Evolutionary conservation across 1,140 invertebrate species (phyloP), one percentile per base, ranked within the genome.

Genomic region (Stratiolaelaps scimitus): DNA sequence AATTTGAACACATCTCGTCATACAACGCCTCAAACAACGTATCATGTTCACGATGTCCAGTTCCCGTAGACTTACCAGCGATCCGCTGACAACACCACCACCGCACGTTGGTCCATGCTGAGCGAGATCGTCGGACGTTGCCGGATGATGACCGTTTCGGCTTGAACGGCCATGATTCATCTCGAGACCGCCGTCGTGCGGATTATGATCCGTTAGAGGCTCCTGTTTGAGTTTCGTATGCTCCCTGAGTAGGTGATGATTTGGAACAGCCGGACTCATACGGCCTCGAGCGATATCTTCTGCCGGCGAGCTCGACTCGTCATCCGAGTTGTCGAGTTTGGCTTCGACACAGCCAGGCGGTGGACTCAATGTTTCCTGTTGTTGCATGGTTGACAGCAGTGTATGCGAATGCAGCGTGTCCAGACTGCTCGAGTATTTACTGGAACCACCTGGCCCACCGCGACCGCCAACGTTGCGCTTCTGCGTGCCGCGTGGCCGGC

Each of bases 371-470:
- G 64, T 64, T 43, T 68, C 67, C 26, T 66, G 67, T 17, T 66
- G 45, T 64, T 67, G 81, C 6, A 83, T 80, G 0, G 89, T 93
- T 71, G 88, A 92, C 2, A 90, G 80, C 60, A 94, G 76, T 20
- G 91, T 94, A 75, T 92, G 85, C 71, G 83, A 89, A 74, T 95
- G 91, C 67, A 95, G 76, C 68, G 92, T 77, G 77, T 93, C 90
- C 64, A 94, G 78, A 20, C 89, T 88, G 67, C 84, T 85, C 69
- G 89, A 89, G 75, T 85, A 60, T 60, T 60, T 60, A 23, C 53
- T 60, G 15, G 20, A 60, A 60, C 17, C 71, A 81, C 69, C 65
- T 68, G 53, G 60, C 69, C 67, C 67, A 73, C 68, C 66, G 70
- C 81, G 10, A 80, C 72, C 75, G 53, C 75, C 69, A 78, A 72